These are phyloP conservation scores for Trichogramma evanescens DNA, from an alignment of 2,888 invertebrate genomes.

Conservation along the genomic window DNA sequence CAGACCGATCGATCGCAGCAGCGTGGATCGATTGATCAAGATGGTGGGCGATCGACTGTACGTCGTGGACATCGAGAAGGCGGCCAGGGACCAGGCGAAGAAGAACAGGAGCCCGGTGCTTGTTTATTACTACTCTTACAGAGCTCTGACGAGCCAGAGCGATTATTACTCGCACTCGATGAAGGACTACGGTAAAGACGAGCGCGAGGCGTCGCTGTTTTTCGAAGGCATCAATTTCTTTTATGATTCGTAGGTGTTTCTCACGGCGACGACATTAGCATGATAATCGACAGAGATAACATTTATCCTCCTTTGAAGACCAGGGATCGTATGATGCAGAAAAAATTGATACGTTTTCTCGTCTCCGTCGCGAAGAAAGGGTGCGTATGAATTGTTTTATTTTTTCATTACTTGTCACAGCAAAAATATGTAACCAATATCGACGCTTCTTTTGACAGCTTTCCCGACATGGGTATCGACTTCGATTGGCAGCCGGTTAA, in stretches of 20 bases:
- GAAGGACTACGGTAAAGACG: slow-evolving; percentile 53
- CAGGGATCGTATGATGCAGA: slow-evolving; percentile 49
- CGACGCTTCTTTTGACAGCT: slow-evolving; percentile 16
- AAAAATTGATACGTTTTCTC: slow-evolving; percentile 51
- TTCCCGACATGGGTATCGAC: slow-evolving; percentile 29
- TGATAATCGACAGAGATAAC: slow-evolving; percentile 58
- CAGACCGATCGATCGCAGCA: slow-evolving; percentile 48
- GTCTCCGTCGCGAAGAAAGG: slow-evolving; percentile 52
- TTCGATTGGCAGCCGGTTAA: slow-evolving; percentile 50
- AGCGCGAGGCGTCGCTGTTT: neutral
- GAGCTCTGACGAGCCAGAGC: slow-evolving; percentile 52
- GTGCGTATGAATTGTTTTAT: slow-evolving; percentile 36
- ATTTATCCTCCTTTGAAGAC: slow-evolving; percentile 41
- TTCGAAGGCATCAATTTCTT: neutral
- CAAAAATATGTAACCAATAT: neutral
- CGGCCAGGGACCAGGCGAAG: slow-evolving; percentile 53
- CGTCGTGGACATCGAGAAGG: slow-evolving; percentile 50
- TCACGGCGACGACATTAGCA: slow-evolving; percentile 20
- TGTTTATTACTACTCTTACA: slow-evolving; percentile 55
- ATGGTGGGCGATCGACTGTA: slow-evolving; percentile 59
- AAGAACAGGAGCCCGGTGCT: slow-evolving; percentile 53
- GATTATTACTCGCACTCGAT: slow-evolving; percentile 41
- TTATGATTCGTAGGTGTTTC: neutral
- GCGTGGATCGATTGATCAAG: slow-evolving; percentile 34
- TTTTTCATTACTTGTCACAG: neutral